These are phyloP conservation scores for Yponomeuta plumbellus DNA, from an alignment of 2,888 invertebrate species.

Conservation along the genomic window DNA sequence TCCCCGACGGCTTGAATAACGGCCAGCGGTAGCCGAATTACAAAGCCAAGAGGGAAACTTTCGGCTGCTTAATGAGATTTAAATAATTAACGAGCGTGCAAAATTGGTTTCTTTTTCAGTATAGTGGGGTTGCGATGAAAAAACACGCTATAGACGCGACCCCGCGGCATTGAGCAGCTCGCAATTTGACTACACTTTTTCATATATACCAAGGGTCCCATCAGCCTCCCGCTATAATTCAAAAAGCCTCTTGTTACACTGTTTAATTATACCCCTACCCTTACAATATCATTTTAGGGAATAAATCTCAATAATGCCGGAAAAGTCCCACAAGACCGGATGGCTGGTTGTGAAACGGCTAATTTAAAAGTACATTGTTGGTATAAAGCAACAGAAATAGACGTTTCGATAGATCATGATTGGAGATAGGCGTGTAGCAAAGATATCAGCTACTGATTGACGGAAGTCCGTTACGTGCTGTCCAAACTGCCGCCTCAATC, in stretches of 20 bases:
- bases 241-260: conserved; percentile 47
- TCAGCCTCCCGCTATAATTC: conserved; percentile 41
- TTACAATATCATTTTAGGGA: neutral
- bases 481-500: neutral
- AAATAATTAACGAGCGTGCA: conserved; percentile 76
- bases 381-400: neutral
- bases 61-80: conserved; percentile 75
- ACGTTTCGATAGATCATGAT: neutral
- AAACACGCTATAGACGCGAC: conserved; percentile 66
- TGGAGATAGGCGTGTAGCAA: neutral
- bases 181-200: conserved; percentile 20
- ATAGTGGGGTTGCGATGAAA: conserved; percentile 57
- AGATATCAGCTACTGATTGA: conserved; percentile 19
- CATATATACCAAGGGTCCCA: conserved; percentile 35
- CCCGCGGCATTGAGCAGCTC: conserved; percentile 32
- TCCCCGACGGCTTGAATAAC: conserved; percentile 40
- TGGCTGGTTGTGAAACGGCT: neutral
- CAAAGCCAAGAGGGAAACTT: conserved; percentile 59
- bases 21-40: conserved; percentile 45
- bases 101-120: conserved; percentile 73
- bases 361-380: neutral
- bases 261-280: conserved; percentile 10
- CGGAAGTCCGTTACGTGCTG: conserved; percentile 23
- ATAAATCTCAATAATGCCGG: neutral
- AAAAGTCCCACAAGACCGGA: neutral